Evolutionary conservation across 23 tunicate species (phyloP).

Genomic region (Clavelina lepadiformis): DNA sequence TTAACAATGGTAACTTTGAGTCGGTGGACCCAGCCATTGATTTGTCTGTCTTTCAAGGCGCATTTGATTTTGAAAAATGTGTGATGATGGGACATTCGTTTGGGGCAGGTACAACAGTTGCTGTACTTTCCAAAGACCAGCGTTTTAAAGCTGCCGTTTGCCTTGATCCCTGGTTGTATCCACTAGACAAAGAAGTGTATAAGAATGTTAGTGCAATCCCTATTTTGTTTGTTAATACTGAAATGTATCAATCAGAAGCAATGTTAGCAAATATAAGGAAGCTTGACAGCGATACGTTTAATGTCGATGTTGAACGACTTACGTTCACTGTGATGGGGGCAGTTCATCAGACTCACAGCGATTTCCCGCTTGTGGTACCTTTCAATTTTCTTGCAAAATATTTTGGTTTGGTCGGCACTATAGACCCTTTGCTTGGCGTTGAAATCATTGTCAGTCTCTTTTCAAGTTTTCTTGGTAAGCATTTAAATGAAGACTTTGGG

Average conservation of each 20-base stretch:
- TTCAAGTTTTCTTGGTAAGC: too few species aligned
- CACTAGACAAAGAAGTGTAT: constrained; percentile 2
- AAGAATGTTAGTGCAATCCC: constrained; percentile 5
- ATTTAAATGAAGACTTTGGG: too few species aligned
- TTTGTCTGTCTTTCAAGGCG: constrained; percentile 12
- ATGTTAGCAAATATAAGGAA: constrained; percentile 11
- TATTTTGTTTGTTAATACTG: constrained; percentile 24
- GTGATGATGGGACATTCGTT: constrained; percentile 38
- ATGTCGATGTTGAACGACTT: constrained; percentile 17
- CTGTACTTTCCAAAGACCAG: constrained; percentile 12
- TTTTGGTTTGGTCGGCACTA: constrained; percentile 8
- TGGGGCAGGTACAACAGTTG: constrained; percentile 31
- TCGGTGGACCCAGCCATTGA: constrained; percentile 4
- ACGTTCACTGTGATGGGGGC: constrained; percentile 24
- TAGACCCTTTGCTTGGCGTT: constrained; percentile 8
- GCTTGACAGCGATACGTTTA: constrained; percentile 4
- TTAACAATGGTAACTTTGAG: constrained; percentile 29
- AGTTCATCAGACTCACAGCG: constrained; percentile 27
- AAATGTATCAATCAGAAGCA: constrained; percentile 7
- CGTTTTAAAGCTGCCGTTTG: constrained; percentile 12
- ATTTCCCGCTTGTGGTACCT: constrained; percentile 8
- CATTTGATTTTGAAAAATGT: constrained; percentile 12
- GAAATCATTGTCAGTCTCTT: too few species aligned
- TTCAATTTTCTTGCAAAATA: constrained; percentile 9
- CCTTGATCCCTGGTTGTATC: constrained; percentile 27